Evolutionary conservation across 2,888 invertebrate species (phyloP).

Genomic region (Rhamphomyia laevipes): DNA sequence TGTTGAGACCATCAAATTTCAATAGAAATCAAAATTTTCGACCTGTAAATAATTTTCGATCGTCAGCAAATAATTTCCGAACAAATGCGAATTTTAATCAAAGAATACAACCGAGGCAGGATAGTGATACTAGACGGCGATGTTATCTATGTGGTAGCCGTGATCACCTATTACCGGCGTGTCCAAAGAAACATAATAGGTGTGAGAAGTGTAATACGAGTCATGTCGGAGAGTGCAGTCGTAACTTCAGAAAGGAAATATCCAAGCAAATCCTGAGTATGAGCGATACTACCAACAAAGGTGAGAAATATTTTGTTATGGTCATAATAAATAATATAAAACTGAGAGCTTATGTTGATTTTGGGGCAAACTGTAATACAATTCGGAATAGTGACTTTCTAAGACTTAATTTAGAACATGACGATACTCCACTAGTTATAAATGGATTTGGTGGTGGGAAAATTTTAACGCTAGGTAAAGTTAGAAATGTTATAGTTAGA

Average conservation of each 20-base stretch:
- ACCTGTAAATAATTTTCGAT: neutral
- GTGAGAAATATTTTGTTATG: conserved; percentile 8
- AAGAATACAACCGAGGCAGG: too few relatives aligned
- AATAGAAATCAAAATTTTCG: too few relatives aligned
- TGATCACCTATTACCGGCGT: conserved; percentile 2
- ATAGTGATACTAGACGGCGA: conserved; percentile 1
- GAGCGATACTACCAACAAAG: neutral
- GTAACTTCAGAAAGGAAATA: neutral
- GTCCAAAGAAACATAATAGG: conserved; percentile 1
- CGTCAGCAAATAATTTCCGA: neutral
- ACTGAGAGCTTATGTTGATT: conserved; percentile 8
- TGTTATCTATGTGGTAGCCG: neutral
- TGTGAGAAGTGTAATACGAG: too few relatives aligned
- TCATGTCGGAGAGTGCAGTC: too few relatives aligned
- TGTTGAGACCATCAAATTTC: too few relatives aligned
- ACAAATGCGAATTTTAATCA: neutral
- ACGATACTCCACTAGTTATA: neutral
- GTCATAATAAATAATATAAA: conserved; percentile 2
- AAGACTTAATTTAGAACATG: neutral
- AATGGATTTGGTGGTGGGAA: conserved; percentile 8
- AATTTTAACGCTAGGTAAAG: neutral
- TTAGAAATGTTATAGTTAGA: conserved; percentile 1
- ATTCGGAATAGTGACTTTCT: conserved; percentile 1
- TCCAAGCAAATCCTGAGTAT: conserved; percentile 1
- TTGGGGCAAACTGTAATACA: conserved; percentile 3